A percentile compares a stretch with the other conserved stretches of the same genome.
These are phyloP conservation scores for Seriola aureovittata DNA, from an alignment of 2,113 vertebrate species.

Conservation along the genomic window DNA sequence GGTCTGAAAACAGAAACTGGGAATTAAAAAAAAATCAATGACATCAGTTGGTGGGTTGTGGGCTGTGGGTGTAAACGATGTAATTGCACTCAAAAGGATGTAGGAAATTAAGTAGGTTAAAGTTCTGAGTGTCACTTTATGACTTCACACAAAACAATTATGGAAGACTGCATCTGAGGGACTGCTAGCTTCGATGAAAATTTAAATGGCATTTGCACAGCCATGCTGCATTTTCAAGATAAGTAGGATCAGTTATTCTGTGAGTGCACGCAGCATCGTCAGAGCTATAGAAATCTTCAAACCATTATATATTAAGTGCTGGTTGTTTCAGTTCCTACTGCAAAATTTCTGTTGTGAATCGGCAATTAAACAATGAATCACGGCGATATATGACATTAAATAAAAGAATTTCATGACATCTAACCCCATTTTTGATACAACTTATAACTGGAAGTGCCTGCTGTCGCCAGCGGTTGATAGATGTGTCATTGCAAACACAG, in stretches of 20 bases:
- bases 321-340: background rate
- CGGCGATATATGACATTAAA: background rate
- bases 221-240: constrained; percentile 7
- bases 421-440: background rate
- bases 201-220: constrained; percentile 22
- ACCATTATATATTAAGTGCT: background rate
- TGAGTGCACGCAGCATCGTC: background rate
- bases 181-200: constrained; percentile 1
- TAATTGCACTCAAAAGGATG: constrained; percentile 21
- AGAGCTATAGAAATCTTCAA: constrained; percentile 6
- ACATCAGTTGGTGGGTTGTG: background rate
- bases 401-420: background rate
- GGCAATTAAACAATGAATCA: background rate
- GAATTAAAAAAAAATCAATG: constrained; percentile 23
- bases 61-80: constrained; percentile 20
- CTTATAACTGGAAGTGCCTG: background rate
- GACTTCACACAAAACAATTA: constrained; percentile 44
- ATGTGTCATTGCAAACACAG: background rate
- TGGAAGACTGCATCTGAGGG: constrained; percentile 37
- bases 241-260: background rate
- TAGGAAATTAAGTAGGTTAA: constrained; percentile 18
- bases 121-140: constrained; percentile 30
- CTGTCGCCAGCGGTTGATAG: background rate
- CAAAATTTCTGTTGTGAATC: background rate
- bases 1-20: constrained; percentile 36